Percentiles rank a stretch among this genome's conserved stretches.
Conservation (phyloP, 2,797 vertebrate genomes). For the Cuculus canorus region DNA sequence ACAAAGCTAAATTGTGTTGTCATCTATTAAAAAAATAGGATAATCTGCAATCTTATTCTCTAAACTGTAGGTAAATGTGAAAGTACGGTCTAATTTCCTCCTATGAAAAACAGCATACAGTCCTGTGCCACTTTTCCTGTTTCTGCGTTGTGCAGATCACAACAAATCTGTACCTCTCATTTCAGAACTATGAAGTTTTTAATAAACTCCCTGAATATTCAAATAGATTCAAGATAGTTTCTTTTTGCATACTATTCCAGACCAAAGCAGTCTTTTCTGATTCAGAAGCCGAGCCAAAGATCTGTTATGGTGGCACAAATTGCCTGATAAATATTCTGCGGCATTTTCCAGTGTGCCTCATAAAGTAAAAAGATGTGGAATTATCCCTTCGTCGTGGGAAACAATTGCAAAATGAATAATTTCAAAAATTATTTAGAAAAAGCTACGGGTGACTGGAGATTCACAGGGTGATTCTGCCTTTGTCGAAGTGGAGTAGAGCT, state of each 20-base stretch:
- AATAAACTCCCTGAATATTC: neutral
- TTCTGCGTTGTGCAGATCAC: neutral
- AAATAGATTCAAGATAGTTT: neutral
- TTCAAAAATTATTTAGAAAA: neutral
- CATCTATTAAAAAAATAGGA: neutral
- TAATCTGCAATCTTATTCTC: neutral
- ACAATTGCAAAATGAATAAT: neutral
- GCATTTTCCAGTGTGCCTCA: neutral
- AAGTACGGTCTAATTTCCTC: neutral
- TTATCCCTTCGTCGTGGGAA: neutral
- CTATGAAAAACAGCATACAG: neutral
- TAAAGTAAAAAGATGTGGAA: neutral
- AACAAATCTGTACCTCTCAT: neutral
- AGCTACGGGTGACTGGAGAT: neutral
- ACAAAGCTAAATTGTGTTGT: constrained; percentile 1
- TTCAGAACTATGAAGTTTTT: neutral
- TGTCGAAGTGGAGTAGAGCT: neutral
- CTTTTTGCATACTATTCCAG: neutral
- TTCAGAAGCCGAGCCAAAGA: neutral
- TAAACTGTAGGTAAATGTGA: neutral
- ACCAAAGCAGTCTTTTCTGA: neutral
- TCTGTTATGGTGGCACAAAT: neutral
- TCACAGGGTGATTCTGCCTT: neutral
- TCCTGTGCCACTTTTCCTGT: neutral
- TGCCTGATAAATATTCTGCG: neutral